Conservation (phyloP, 2,888 invertebrate genomes). For the Trichopoda pennipes region DNA sequence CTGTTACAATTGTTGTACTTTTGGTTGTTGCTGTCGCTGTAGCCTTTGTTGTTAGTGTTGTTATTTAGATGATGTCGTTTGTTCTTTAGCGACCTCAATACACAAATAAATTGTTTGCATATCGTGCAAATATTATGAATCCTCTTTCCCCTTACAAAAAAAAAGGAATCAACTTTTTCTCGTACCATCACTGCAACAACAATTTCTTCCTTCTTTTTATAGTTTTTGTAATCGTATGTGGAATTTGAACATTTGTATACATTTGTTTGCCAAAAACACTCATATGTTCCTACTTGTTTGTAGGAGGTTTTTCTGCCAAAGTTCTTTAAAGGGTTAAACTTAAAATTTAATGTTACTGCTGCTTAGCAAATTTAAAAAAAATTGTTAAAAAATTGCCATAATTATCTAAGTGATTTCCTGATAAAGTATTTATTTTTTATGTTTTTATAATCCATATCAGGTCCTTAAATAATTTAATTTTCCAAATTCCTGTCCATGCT, state of each 20-base stretch:
- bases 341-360: background rate
- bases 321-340: background rate
- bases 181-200: background rate
- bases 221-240: conserved; percentile 34
- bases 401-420: no score
- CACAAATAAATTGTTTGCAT: conserved; percentile 66
- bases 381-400: no score
- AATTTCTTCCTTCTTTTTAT: background rate
- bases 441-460: no score
- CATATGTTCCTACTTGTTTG: conserved; percentile 1
- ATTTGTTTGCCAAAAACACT: conserved; percentile 35
- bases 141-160: background rate
- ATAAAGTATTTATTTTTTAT: no score
- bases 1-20: conserved; percentile 40
- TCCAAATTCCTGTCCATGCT: no score
- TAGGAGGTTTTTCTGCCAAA: conserved; percentile 15
- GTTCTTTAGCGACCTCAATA: conserved; percentile 64
- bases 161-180: conserved; percentile 19
- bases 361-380: background rate
- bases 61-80: conserved; percentile 64
- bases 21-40: background rate
- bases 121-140: conserved; percentile 63
- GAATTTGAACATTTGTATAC: conserved; percentile 28
- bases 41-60: conserved; percentile 33
- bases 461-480: no score